phyloP scores from a whole-genome alignment of 2,888 invertebrate species.

The Caenorhabditis macrosperma region DNA sequence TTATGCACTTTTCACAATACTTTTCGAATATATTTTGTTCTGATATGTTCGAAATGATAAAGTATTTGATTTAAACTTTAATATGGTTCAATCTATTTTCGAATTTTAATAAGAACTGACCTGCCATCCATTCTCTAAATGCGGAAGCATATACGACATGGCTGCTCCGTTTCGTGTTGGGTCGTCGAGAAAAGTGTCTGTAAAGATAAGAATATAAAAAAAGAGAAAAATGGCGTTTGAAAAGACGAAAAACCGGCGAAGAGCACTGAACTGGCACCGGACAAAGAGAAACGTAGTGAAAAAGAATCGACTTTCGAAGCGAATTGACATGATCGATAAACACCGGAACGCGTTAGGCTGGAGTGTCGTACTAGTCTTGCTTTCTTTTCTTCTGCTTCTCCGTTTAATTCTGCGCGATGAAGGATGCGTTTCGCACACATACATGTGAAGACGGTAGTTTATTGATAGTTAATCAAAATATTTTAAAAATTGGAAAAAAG shows the following conservation, averaged over 20 bases:
- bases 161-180: slow-evolving; percentile 20
- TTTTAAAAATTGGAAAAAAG: neutral
- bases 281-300: neutral
- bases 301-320: slow-evolving; percentile 25
- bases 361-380: slow-evolving; percentile 28
- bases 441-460: too few species aligned
- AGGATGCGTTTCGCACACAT: neutral
- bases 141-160: slow-evolving; percentile 99
- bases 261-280: neutral
- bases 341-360: slow-evolving; percentile 12
- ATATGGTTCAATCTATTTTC: neutral
- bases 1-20: neutral
- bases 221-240: too few species aligned
- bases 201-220: neutral
- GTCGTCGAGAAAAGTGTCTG: slow-evolving; percentile 2
- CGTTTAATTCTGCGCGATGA: slow-evolving; percentile 9
- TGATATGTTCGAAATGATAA: too few species aligned
- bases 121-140: slow-evolving; percentile 99
- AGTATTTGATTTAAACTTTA: too few species aligned
- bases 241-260: too few species aligned
- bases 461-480: neutral
- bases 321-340: slow-evolving; percentile 5
- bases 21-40: neutral
- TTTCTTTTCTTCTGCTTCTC: slow-evolving; percentile 14
- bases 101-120: slow-evolving; percentile 32